Percentiles rank a stretch among this genome's conserved stretches.
These are phyloP conservation scores for Catamblyrhynchus diadema DNA, from an alignment of 2,797 vertebrate species.

Conservation along the genomic window DNA sequence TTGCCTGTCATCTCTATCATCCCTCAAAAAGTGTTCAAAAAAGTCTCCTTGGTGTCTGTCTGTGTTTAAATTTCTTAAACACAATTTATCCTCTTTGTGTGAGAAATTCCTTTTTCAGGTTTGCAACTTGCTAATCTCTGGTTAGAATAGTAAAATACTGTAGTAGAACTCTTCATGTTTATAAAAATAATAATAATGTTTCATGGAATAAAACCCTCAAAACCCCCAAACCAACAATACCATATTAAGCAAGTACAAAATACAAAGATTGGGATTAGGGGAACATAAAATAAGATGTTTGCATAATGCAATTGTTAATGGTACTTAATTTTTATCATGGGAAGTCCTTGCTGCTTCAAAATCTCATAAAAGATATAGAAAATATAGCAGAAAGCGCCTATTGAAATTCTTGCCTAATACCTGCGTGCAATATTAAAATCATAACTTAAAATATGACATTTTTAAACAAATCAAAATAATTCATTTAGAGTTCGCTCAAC, in stretches of 20 bases:
- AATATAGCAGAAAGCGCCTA: neutral
- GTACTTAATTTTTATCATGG: conserved; percentile 9
- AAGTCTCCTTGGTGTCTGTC: neutral
- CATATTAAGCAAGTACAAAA: neutral
- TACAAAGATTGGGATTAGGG: neutral
- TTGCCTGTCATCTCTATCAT: neutral
- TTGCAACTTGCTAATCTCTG: neutral
- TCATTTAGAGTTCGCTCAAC: neutral
- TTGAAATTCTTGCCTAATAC: conserved; percentile 5
- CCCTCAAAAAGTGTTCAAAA: neutral
- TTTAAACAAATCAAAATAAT: conserved; percentile 27
- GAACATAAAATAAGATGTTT: conserved; percentile 23
- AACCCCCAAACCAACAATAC: neutral
- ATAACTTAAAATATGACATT: conserved; percentile 8
- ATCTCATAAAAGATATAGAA: conserved; percentile 4
- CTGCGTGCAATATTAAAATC: neutral
- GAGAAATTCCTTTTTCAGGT: neutral
- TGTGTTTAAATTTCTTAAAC: neutral
- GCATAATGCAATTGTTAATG: conserved; percentile 42
- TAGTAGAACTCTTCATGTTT: neutral
- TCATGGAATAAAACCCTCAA: neutral
- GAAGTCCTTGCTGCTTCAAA: conserved; percentile 26
- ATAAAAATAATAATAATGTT: neutral
- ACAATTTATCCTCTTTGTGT: neutral
- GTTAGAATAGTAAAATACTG: neutral